These are phyloP conservation scores for Helogale parvula DNA, from an alignment of 2,113 vertebrate genomes.

Conservation along the genomic window DNA sequence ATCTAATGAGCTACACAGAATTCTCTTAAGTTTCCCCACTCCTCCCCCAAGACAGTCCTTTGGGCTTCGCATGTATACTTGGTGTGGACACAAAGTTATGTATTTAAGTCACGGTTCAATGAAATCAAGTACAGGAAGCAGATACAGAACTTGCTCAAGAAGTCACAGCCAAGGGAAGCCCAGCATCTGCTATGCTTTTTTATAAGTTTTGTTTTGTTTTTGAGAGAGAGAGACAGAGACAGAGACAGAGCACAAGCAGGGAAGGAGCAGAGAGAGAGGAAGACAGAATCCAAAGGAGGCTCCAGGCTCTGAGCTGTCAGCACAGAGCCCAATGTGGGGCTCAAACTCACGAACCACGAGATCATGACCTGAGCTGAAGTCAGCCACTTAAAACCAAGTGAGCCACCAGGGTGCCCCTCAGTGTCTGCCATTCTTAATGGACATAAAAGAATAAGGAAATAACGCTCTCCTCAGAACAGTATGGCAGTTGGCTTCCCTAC, in stretches of 20 bases:
- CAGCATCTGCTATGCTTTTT: neutral
- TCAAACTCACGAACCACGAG: too few relatives aligned
- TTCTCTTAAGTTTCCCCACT: rapidly evolving
- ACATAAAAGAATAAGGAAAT: neutral
- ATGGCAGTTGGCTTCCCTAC: rapidly evolving
- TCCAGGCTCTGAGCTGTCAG: too few relatives aligned
- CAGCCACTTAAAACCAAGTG: too few relatives aligned
- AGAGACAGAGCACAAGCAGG: too few relatives aligned
- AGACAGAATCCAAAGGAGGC: too few relatives aligned
- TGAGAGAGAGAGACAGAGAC: too few relatives aligned
- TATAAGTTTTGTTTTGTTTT: too few relatives aligned
- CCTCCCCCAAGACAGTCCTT: too few relatives aligned
- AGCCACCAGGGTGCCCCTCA: too few relatives aligned
- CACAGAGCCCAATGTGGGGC: too few relatives aligned
- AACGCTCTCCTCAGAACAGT: neutral
- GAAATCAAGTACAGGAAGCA: neutral
- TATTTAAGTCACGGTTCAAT: neutral
- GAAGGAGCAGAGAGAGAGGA: too few relatives aligned
- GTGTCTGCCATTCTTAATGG: neutral
- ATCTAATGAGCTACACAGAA: neutral
- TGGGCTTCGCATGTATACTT: neutral
- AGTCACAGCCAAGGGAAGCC: neutral
- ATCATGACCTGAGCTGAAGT: too few relatives aligned
- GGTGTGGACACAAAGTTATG: neutral
- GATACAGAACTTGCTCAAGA: neutral